Evolutionary conservation across 2,113 vertebrate genomes (phyloP).

Genomic region (Phylloscopus trochilus): DNA sequence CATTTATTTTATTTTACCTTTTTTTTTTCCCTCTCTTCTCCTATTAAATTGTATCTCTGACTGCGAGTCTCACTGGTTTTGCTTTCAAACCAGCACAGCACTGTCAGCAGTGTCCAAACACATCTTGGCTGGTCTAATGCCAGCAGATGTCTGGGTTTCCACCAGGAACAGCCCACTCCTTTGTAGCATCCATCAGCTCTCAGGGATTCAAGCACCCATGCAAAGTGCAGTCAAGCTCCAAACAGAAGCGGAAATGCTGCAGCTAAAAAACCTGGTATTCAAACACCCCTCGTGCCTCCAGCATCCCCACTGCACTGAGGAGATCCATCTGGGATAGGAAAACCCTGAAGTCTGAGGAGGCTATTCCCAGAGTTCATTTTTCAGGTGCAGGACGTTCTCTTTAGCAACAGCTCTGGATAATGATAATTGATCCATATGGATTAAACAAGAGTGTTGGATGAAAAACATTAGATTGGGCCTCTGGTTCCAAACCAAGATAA

Average conservation of each 20-base stretch:
- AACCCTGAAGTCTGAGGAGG: neutral
- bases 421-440: conserved; percentile 19
- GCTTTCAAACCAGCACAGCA: no score
- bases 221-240: neutral
- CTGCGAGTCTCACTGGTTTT: no score
- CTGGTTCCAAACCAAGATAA: conserved; percentile 26
- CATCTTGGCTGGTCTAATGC: neutral
- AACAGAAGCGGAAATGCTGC: neutral
- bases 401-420: neutral
- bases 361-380: neutral
- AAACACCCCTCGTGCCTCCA: neutral
- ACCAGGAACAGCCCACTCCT: neutral
- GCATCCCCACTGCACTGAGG: neutral
- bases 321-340: neutral
- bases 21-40: no score
- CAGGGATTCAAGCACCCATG: neutral
- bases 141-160: neutral
- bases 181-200: neutral
- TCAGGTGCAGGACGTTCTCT: neutral
- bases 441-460: neutral
- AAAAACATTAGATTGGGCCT: neutral
- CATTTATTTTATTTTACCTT: no score
- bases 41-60: no score
- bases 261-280: neutral
- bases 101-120: neutral